These are phyloP conservation scores for Cheilosia vulpina DNA, from an alignment of 2,888 invertebrate genomes.

Conservation along the genomic window DNA sequence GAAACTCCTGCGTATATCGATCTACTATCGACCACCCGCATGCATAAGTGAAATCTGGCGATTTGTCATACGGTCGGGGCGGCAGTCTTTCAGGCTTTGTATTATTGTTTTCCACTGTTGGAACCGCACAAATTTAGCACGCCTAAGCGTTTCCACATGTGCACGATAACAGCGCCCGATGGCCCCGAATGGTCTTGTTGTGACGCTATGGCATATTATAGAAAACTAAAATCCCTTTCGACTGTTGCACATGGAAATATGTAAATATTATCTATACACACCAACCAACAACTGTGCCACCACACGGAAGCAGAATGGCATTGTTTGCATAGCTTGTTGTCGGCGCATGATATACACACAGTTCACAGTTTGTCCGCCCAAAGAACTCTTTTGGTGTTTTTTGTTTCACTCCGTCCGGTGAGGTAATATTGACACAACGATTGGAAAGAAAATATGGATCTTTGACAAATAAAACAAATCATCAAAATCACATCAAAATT, in stretches of 20 bases:
- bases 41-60: not conserved
- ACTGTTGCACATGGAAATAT: constrained; percentile 61
- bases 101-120: constrained; percentile 20
- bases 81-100: constrained; percentile 18
- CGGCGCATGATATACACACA: constrained; percentile 35
- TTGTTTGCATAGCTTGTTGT: constrained; percentile 65
- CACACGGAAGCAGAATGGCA: constrained; percentile 68
- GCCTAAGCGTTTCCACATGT: constrained; percentile 42
- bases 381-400: constrained; percentile 13
- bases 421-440: constrained; percentile 73
- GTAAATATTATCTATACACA: constrained; percentile 61
- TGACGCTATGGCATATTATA: constrained; percentile 19
- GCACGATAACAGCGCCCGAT: constrained; percentile 15
- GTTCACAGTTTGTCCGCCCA: constrained; percentile 19
- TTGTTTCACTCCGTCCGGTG: constrained; percentile 43
- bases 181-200: constrained; percentile 65
- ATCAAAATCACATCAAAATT: constrained; percentile 73
- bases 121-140: constrained; percentile 47
- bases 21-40: not conserved
- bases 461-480: constrained; percentile 75
- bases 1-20: not conserved
- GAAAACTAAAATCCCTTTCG: not conserved
- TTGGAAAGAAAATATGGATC: constrained; percentile 70
- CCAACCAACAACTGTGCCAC: constrained; percentile 22
- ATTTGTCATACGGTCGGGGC: not conserved